Evolutionary conservation across 2,113 vertebrate species (phyloP).

Genomic region (Anarrhichthys ocellatus): DNA sequence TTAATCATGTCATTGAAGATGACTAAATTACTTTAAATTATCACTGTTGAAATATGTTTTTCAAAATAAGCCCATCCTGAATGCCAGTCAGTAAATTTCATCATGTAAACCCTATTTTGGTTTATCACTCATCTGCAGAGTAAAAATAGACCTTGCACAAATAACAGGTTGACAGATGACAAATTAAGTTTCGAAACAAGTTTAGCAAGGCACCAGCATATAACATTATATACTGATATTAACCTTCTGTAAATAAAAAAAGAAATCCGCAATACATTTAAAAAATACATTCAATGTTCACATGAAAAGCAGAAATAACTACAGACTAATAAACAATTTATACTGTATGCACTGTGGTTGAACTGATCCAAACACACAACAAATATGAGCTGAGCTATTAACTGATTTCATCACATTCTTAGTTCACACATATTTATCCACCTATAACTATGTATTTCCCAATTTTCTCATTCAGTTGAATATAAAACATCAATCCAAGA

Average conservation of each 20-base stretch:
- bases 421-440: not conserved
- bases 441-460: not conserved
- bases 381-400: conserved; percentile 19
- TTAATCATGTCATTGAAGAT: not conserved
- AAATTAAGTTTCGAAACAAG: conserved; percentile 7
- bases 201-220: not conserved
- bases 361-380: conserved; percentile 9
- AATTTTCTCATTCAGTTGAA: conserved; percentile 27
- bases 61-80: not conserved
- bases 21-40: not conserved
- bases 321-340: not conserved
- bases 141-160: conserved; percentile 19
- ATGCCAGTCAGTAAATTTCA: not conserved
- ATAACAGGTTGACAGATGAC: conserved; percentile 7
- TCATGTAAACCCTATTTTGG: not conserved
- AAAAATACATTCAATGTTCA: not conserved
- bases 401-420: not conserved
- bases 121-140: not conserved
- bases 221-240: not conserved
- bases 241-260: not conserved
- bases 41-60: not conserved
- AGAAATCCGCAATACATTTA: not conserved
- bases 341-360: not conserved
- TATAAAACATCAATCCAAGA: conserved; percentile 40
- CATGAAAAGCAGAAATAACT: not conserved